A percentile compares a stretch with the other conserved stretches of the same genome.
Conservation (phyloP, 2,888 invertebrate genomes). For the Tolmerus cingulatus region DNA sequence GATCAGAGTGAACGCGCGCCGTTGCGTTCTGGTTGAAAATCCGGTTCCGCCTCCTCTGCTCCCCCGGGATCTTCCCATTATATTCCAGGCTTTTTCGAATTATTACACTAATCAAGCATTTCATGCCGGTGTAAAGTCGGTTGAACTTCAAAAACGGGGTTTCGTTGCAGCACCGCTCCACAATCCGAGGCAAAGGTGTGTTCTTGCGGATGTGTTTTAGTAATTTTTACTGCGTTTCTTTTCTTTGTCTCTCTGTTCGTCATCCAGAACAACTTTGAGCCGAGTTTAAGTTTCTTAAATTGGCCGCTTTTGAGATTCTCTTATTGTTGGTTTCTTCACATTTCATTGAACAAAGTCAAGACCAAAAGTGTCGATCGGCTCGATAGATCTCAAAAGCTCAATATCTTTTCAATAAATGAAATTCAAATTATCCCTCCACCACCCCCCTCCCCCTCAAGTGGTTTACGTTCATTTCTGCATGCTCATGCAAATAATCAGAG, state of each 20-base stretch:
- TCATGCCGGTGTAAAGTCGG: slow-evolving; percentile 29
- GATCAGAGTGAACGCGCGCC: neutral
- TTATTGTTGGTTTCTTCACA: slow-evolving; percentile 6
- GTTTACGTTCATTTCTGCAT: neutral
- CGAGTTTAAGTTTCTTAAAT: neutral
- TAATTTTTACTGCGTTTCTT: neutral
- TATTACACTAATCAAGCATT: slow-evolving; percentile 36
- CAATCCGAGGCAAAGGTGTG: neutral
- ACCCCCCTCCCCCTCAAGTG: neutral
- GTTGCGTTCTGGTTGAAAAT: slow-evolving; percentile 12
- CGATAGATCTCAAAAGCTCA: neutral
- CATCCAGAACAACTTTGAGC: neutral
- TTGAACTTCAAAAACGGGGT: slow-evolving; percentile 29
- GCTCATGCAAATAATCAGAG: neutral
- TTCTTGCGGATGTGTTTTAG: neutral
- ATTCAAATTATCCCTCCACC: neutral
- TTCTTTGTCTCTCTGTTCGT: neutral
- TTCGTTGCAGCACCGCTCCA: neutral
- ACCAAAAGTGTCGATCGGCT: neutral
- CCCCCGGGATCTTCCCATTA: neutral
- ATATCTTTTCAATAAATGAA: neutral
- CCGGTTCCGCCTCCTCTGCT: neutral
- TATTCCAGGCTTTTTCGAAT: slow-evolving; percentile 8
- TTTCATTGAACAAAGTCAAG: slow-evolving; percentile 33
- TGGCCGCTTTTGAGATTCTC: neutral